These are phyloP conservation scores for Sanderia malayensis DNA, from an alignment of 30 jellyfish, hydroid and myxozoan species.

Conservation along the genomic window DNA sequence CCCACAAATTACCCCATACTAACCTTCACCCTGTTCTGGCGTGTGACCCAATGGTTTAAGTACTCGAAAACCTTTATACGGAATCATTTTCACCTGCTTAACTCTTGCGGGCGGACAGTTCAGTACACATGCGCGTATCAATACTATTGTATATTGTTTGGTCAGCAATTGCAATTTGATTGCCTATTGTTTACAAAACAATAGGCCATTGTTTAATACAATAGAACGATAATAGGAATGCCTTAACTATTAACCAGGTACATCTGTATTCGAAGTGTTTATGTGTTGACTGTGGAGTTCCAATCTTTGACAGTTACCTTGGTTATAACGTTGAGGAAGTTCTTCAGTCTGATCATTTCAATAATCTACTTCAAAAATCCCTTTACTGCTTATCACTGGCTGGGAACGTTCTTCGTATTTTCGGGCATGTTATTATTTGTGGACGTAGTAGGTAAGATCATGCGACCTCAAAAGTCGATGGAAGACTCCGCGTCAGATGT, in stretches of 20 bases:
- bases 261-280: slow-evolving; percentile 82
- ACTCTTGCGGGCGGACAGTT: too few relatives aligned
- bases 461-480: neutral
- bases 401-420: slow-evolving; percentile 82
- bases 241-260: slow-evolving; percentile 40
- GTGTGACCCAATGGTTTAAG: too few relatives aligned
- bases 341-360: slow-evolving; percentile 72
- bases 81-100: too few relatives aligned
- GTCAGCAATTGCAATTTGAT: too few relatives aligned
- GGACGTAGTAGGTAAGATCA: slow-evolving; percentile 9
- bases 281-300: slow-evolving; percentile 74
- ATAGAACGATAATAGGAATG: too few relatives aligned
- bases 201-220: too few relatives aligned
- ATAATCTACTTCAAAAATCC: slow-evolving; percentile 74
- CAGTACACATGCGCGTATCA: too few relatives aligned
- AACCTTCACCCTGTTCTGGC: too few relatives aligned
- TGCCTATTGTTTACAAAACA: too few relatives aligned
- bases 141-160: too few relatives aligned
- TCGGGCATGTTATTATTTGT: slow-evolving; percentile 75
- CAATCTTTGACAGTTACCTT: slow-evolving; percentile 83
- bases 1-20: too few relatives aligned
- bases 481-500: neutral
- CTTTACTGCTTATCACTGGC: slow-evolving; percentile 87
- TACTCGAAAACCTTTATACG: too few relatives aligned
- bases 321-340: slow-evolving; percentile 75